These are phyloP conservation scores for Podargus strigoides DNA, from an alignment of 2,797 vertebrate genomes.

Conservation along the genomic window DNA sequence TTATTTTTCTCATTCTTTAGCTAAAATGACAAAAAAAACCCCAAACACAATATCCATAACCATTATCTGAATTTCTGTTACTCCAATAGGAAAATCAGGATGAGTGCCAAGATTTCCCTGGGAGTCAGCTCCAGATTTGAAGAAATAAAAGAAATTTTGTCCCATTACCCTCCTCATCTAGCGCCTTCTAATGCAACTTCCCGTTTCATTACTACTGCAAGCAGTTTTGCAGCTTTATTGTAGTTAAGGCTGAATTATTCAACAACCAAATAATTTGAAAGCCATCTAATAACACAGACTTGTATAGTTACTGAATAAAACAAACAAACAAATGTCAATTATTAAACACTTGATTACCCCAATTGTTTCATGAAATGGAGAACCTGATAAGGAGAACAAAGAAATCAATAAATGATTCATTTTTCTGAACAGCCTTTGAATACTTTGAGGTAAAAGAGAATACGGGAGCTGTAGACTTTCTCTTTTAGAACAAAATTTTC, in stretches of 20 bases:
- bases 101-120: not conserved
- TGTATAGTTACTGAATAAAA: not conserved
- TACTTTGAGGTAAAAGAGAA: not conserved
- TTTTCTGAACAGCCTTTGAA: not conserved
- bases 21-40: not conserved
- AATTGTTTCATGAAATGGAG: not conserved
- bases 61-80: not conserved
- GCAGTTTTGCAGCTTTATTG: not conserved
- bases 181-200: not conserved
- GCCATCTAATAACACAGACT: not conserved
- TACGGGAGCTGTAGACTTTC: not conserved
- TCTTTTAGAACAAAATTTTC: not conserved
- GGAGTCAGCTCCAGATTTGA: not conserved
- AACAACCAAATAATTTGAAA: not conserved
- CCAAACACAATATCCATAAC: not conserved
- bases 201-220: not conserved
- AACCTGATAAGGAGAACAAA: not conserved
- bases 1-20: not conserved
- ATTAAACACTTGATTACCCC: not conserved
- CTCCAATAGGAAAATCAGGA: not conserved
- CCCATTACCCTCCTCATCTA: not conserved
- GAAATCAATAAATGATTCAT: not conserved
- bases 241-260: not conserved
- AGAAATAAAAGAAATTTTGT: not conserved
- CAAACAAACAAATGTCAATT: not conserved